Evolutionary conservation across 2,797 vertebrate genomes (phyloP).

Genomic region (Epinephelus awoara): DNA sequence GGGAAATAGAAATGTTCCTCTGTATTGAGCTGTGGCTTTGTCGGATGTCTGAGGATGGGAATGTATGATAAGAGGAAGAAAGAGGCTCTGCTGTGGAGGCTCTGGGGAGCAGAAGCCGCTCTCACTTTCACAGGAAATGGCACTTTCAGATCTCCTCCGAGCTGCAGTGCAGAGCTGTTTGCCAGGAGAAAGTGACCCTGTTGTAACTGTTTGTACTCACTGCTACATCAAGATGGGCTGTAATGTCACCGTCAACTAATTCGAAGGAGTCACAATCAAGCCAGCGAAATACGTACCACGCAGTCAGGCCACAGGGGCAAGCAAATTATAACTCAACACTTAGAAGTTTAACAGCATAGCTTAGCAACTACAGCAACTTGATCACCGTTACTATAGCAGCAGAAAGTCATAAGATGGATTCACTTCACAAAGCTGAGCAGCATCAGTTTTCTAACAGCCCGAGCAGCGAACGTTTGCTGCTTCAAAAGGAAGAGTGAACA

Average conservation of each 20-base stretch:
- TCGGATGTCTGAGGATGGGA: conserved; percentile 70
- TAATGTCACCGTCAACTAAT: conserved; percentile 46
- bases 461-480: conserved; percentile 34
- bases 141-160: conserved; percentile 71
- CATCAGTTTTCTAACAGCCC: conserved; percentile 34
- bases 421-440: conserved; percentile 22
- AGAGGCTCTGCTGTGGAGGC: conserved; percentile 56
- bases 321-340: conserved; percentile 36
- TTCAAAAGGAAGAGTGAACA: conserved; percentile 44
- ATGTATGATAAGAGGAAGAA: conserved; percentile 77
- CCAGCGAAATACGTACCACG: conserved; percentile 21
- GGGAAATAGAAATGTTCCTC: conserved; percentile 69
- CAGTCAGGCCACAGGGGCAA: conserved; percentile 32
- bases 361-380: conserved; percentile 45
- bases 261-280: conserved; percentile 32
- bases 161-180: conserved; percentile 51
- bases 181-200: conserved; percentile 70
- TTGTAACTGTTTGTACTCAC: conserved; percentile 53
- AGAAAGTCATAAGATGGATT: conserved; percentile 45
- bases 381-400: conserved; percentile 68
- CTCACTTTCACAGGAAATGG: conserved; percentile 78
- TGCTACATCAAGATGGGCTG: conserved; percentile 45
- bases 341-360: conserved; percentile 49
- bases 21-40: conserved; percentile 67
- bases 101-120: conserved; percentile 69